Evolutionary conservation across 2,797 vertebrate genomes (phyloP).

Genomic region (Molothrus ater): DNA sequence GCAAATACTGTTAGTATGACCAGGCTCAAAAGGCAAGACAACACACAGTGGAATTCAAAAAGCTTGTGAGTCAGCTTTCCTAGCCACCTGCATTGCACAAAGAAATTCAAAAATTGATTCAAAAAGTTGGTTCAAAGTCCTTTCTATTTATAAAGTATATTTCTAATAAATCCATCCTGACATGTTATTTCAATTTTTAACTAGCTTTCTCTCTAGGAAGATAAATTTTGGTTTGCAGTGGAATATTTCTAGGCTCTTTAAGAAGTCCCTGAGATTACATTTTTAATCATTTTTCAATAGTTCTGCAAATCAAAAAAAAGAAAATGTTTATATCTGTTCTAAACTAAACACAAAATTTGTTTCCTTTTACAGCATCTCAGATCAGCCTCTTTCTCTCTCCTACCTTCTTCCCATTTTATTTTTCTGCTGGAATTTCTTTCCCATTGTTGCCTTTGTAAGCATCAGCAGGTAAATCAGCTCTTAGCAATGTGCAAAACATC

Average conservation of each 20-base stretch:
- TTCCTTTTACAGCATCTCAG: neutral
- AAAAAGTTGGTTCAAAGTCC: neutral
- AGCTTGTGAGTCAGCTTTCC: neutral
- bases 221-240: neutral
- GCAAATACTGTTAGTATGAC: neutral
- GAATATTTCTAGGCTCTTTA: neutral
- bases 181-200: neutral
- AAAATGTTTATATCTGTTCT: neutral
- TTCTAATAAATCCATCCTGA: neutral
- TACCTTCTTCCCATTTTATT: neutral
- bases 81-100: neutral
- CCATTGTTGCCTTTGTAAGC: neutral
- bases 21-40: neutral
- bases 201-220: neutral
- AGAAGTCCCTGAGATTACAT: neutral
- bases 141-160: neutral
- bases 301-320: neutral
- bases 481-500: neutral
- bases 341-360: neutral
- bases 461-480: neutral
- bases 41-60: neutral
- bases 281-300: neutral
- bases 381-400: neutral
- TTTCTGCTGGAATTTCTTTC: neutral
- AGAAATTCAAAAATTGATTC: neutral